phyloP scores from a whole-genome alignment of 2,113 vertebrate genomes.

The zebrafish (Danio rerio) region GRCz12tu NC_133199.1:16901501-16902000 shows the following conservation, averaged over 20 bases:
- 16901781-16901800: constrained; percentile 66
- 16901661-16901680: constrained; percentile 52
- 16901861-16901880: constrained; percentile 73
- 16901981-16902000: constrained; percentile 22
- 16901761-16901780: constrained; percentile 55
- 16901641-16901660: constrained; percentile 47
- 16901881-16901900: constrained; percentile 57
- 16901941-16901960: constrained; percentile 40
- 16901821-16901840: constrained; percentile 61
- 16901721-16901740: constrained; percentile 48
- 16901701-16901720: constrained; percentile 40
- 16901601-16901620: constrained; percentile 38
- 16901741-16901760: constrained; percentile 51
- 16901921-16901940: constrained; percentile 19
- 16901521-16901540: background rate
- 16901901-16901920: constrained; percentile 52
- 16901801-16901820: constrained; percentile 70
- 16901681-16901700: constrained; percentile 45
- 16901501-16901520: background rate
- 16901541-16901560: constrained; percentile 28
- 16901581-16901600: constrained; percentile 17
- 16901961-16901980: constrained; percentile 30
- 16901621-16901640: constrained; percentile 27
- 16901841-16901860: constrained; percentile 73
- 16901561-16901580: constrained; percentile 4